A percentile compares a stretch with the other conserved stretches of the same genome.
phyloP scores from a whole-genome alignment of 2,797 vertebrate genomes.

The Epinephelus malabaricus region DNA sequence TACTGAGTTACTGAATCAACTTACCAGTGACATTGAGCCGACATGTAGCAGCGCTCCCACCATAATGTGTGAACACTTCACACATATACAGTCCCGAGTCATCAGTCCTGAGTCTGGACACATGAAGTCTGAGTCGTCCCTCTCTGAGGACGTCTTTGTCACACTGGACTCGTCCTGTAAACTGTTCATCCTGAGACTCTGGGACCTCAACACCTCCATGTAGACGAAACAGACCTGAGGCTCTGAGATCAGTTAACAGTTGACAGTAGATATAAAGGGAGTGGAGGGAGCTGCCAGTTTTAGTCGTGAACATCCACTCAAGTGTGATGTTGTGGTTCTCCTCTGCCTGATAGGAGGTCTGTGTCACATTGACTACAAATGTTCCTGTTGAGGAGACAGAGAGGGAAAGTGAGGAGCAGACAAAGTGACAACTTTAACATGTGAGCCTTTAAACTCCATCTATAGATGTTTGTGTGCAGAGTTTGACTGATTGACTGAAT shows the following conservation, averaged over 20 bases:
- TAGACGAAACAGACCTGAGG: neutral
- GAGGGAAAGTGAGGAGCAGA: neutral
- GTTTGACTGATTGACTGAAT: too few relatives aligned
- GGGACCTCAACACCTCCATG: neutral
- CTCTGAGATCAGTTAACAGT: neutral
- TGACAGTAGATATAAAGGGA: neutral
- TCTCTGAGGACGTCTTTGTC: slow-evolving; percentile 7
- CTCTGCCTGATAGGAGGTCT: neutral
- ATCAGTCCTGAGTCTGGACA: neutral
- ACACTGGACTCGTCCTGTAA: slow-evolving; percentile 8
- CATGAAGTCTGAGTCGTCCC: neutral
- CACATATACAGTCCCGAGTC: neutral
- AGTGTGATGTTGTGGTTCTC: neutral
- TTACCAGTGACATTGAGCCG: neutral
- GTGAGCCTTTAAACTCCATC: neutral
- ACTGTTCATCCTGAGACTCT: slow-evolving; percentile 1
- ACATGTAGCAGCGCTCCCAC: fast-evolving
- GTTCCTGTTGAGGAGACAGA: neutral
- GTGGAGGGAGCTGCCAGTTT: too few relatives aligned
- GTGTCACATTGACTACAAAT: neutral
- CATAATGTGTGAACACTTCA: neutral
- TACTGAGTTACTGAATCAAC: too few relatives aligned
- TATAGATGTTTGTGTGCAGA: too few relatives aligned
- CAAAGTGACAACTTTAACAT: neutral
- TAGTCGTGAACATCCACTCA: neutral